Base-by-base conservation (phyloP, 30 jellyfish, hydroid and myxozoan genomes). In the Aurelia sp. region DNA sequence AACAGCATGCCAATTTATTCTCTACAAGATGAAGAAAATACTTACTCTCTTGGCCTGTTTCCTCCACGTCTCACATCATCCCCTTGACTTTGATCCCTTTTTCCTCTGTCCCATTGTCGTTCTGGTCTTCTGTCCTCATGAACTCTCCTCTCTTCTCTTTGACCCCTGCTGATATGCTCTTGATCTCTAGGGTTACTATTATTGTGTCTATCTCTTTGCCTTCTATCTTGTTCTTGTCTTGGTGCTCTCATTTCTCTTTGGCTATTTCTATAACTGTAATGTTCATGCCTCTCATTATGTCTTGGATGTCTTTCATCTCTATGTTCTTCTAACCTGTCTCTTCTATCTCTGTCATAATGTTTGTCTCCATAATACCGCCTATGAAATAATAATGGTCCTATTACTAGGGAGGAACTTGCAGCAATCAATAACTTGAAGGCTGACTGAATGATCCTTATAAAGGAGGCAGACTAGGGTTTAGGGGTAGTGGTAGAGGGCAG, bases 41-140 rank as follows among this genome's bases (percentile, higher is more conserved):
- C 84, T 73, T 73, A 48, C 84, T 73, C n/a, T 73, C 84, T 76
- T 76, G 74, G 21, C 22, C 40, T 17, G 55, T 41, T 53, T 22
- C n/a, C 65, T 22, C 58, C 76, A 6, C 13, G 37, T 66, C 55
- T 44, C 55, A 5, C 55, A 9, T 70, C 37, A 35, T 13, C 78
- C 19, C 41, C 13, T 21, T 62, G 17, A 1, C 58, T 61, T 41
- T 33, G 35, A 8, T 17, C 53, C 71, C 22, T 22, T 52, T 69
- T 81, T 52, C 84, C 84, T 69, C 30, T 58, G 48, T 58, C 83
- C 91, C 85, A 82, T 40, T 71, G 73, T 48, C 85, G 58, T 20
- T 50, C 81, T 65, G 81, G 23, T 4, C 33, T 30, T 47, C 62
- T 48, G 48, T 40, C 19, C 86, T 22, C 13, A 16, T 61, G 63